Conservation (phyloP, 2,888 invertebrate species). For the Ariolimax columbianus region DNA sequence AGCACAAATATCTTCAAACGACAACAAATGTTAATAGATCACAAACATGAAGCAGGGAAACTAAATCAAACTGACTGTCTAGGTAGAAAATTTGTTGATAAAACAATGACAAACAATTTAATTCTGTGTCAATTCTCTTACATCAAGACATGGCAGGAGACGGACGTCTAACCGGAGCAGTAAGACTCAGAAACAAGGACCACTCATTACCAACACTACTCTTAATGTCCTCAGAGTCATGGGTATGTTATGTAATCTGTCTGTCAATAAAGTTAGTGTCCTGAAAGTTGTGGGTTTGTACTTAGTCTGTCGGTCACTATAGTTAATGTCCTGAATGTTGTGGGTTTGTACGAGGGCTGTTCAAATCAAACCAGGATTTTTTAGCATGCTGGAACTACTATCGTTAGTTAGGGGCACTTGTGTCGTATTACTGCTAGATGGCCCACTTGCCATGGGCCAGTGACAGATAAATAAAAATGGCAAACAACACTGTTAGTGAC, state of each 20-base stretch:
- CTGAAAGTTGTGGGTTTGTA: background rate
- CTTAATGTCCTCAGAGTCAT: slow-evolving; percentile 90
- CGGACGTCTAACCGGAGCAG: slow-evolving; percentile 55
- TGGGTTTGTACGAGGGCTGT: background rate
- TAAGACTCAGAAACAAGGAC: slow-evolving; percentile 65
- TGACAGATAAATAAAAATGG: no score
- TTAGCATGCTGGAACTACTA: no score
- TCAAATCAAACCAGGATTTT: no score
- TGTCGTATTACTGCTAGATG: no score
- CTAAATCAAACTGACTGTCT: background rate
- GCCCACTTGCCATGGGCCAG: no score
- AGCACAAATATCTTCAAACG: no score
- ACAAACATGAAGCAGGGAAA: no score
- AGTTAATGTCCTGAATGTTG: background rate
- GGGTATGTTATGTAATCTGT: slow-evolving; percentile 67
- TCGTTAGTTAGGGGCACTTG: no score
- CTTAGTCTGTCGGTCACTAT: background rate
- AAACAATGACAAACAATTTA: background rate
- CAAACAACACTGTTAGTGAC: no score
- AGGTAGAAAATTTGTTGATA: background rate
- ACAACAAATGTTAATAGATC: no score
- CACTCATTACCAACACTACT: slow-evolving; percentile 90
- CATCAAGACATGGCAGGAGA: slow-evolving; percentile 33
- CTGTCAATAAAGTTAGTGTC: background rate
- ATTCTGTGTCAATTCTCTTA: background rate